A percentile compares a stretch with the other conserved stretches of the same genome.
Evolutionary conservation across 2,888 invertebrate species (phyloP).

Genomic region (Archips xylosteana): DNA sequence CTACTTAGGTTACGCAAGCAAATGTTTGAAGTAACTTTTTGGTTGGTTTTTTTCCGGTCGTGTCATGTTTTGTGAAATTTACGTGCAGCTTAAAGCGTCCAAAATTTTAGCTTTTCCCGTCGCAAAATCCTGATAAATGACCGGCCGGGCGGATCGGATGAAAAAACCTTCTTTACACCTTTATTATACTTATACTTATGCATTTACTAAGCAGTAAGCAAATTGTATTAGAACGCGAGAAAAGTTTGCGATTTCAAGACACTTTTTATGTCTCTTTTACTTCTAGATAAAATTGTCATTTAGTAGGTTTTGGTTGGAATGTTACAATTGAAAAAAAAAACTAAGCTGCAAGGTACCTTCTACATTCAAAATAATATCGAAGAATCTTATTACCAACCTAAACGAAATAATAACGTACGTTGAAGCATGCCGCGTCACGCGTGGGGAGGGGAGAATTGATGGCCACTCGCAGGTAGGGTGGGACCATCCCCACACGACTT

Average conservation of each 20-base stretch:
- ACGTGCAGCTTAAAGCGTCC: constrained; percentile 83
- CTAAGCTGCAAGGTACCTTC: background rate
- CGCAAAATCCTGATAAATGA: constrained; percentile 89
- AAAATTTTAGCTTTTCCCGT: constrained; percentile 87
- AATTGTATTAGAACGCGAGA: constrained; percentile 49
- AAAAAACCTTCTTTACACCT: constrained; percentile 67
- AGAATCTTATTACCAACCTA: constrained; percentile 22
- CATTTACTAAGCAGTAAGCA: constrained; percentile 60
- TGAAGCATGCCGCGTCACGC: constrained; percentile 60
- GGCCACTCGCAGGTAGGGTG: constrained; percentile 74
- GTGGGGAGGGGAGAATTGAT: constrained; percentile 73
- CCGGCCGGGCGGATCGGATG: constrained; percentile 61
- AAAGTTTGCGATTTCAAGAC: background rate
- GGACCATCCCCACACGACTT: constrained; percentile 55
- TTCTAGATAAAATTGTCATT: background rate
- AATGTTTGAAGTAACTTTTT: constrained; percentile 67
- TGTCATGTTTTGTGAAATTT: constrained; percentile 84
- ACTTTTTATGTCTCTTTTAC: background rate
- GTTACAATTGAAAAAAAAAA: background rate
- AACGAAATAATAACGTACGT: constrained; percentile 60
- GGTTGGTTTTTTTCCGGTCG: constrained; percentile 69
- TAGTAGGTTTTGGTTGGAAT: no score
- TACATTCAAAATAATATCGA: constrained; percentile 4
- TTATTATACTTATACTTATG: constrained; percentile 62
- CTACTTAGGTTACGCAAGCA: constrained; percentile 50